These are phyloP conservation scores for Hylomyscus alleni DNA, from an alignment of 2,797 vertebrate genomes.

Conservation along the genomic window DNA sequence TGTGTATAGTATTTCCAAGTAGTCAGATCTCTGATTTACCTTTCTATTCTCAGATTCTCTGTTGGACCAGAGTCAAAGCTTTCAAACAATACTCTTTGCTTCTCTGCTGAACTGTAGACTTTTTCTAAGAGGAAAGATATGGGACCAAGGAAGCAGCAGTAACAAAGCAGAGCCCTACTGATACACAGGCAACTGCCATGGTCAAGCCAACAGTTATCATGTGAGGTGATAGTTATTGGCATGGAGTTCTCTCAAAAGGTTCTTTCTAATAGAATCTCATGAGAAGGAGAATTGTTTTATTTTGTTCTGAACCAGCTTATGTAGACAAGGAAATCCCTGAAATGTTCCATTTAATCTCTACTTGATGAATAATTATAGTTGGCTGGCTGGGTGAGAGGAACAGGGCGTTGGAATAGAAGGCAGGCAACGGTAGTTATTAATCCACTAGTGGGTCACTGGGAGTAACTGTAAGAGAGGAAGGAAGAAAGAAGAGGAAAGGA, in stretches of 20 bases:
- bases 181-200: background rate
- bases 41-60: background rate
- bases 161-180: background rate
- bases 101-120: background rate
- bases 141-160: background rate
- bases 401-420: background rate
- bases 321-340: slow-evolving; percentile 27
- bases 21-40: background rate
- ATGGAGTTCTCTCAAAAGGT: slow-evolving; percentile 10
- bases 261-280: background rate
- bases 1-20: background rate
- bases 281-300: background rate
- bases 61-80: background rate
- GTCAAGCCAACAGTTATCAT: slow-evolving; percentile 1
- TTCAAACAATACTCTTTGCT: background rate
- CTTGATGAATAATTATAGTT: background rate
- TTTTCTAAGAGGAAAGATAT: background rate
- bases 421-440: background rate
- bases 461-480: background rate
- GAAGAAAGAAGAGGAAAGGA: background rate
- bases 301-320: background rate
- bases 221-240: background rate
- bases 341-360: background rate
- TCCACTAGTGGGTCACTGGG: background rate
- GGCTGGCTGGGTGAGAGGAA: background rate